These are phyloP conservation scores for Semnornis frantzii DNA, from an alignment of 2,113 vertebrate species.

Conservation along the genomic window DNA sequence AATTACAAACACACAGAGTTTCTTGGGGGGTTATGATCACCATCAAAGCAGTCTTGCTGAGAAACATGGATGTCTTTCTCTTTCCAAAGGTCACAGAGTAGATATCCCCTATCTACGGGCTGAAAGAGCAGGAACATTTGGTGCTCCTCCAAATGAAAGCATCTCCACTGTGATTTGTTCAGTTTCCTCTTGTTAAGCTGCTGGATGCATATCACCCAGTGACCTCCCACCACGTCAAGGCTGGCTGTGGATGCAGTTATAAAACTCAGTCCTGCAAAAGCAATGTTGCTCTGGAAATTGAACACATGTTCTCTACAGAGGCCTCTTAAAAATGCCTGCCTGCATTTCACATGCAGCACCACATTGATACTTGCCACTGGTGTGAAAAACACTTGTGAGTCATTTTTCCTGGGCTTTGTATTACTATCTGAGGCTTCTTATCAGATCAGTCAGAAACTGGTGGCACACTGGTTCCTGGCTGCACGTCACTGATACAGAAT, in stretches of 20 bases:
- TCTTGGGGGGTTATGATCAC: slow-evolving; percentile 22
- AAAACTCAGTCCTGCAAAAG: slow-evolving; percentile 1
- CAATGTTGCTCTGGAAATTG: slow-evolving; percentile 21
- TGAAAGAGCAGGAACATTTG: slow-evolving; percentile 35
- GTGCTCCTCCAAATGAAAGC: slow-evolving; percentile 59
- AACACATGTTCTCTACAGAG: neutral
- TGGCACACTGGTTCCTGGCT: neutral
- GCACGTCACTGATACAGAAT: neutral
- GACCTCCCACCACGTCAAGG: neutral
- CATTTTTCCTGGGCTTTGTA: neutral
- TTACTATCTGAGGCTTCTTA: neutral
- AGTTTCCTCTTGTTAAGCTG: slow-evolving; percentile 45
- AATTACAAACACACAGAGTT: slow-evolving; percentile 12
- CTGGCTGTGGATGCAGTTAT: neutral
- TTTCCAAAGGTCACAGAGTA: slow-evolving; percentile 49
- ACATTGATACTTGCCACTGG: neutral
- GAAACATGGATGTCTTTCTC: slow-evolving; percentile 21
- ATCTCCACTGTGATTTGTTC: slow-evolving; percentile 16
- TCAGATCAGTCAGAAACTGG: neutral
- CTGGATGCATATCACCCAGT: slow-evolving; percentile 34
- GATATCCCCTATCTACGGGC: neutral
- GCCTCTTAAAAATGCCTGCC: neutral
- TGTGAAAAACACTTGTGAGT: neutral
- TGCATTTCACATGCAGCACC: neutral
- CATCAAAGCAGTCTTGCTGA: slow-evolving; percentile 38